Conservation (phyloP, 2,797 vertebrate genomes). For the Phataginus tricuspis region DNA sequence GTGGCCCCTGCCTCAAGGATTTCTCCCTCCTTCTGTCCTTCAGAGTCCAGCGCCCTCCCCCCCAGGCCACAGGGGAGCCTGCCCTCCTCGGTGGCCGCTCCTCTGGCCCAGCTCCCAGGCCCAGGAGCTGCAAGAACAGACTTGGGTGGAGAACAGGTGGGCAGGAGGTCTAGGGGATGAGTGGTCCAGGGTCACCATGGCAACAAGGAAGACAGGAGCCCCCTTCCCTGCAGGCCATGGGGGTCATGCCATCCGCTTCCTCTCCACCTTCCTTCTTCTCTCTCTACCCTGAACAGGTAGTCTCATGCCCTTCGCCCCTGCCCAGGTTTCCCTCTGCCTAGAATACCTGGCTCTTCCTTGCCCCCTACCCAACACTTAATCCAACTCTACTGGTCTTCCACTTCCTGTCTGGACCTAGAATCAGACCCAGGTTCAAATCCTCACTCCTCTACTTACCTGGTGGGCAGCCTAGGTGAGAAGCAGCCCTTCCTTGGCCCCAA, state of each 20-base stretch:
- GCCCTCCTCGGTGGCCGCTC: not conserved
- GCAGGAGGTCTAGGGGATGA: not conserved
- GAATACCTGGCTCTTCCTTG: not conserved
- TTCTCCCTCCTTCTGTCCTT: not conserved
- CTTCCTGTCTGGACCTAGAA: not conserved
- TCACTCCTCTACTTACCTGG: not conserved
- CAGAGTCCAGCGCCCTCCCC: not conserved
- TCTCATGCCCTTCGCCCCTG: not conserved
- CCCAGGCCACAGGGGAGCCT: not conserved
- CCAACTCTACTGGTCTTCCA: no score
- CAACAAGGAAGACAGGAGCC: not conserved
- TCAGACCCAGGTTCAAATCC: not conserved
- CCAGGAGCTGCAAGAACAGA: not conserved
- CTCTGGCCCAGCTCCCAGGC: not conserved
- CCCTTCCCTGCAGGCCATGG: not conserved
- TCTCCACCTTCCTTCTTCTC: not conserved
- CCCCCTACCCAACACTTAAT: not conserved
- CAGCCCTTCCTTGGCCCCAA: not conserved
- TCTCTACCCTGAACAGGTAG: not conserved
- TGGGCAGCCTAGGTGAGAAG: not conserved
- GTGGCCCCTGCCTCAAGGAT: not conserved
- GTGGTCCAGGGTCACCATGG: conserved; percentile 56
- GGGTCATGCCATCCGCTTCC: not conserved
- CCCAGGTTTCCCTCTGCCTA: no score
- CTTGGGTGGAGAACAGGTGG: conserved; percentile 23